These are phyloP conservation scores for Drosophila eohydei DNA, from an alignment of 2,888 invertebrate species.

Conservation along the genomic window DNA sequence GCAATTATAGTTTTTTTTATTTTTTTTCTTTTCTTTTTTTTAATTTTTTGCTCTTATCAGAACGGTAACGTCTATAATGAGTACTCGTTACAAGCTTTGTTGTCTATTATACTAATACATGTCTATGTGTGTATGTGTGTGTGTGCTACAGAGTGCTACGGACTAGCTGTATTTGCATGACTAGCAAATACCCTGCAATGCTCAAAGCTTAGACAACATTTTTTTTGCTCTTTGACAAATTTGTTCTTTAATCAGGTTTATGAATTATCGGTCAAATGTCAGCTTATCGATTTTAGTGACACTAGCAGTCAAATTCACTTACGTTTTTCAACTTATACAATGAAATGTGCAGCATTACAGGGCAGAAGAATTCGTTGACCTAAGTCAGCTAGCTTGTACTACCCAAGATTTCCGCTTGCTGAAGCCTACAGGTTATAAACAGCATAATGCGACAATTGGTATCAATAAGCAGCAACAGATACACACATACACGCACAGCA, in stretches of 20 bases:
- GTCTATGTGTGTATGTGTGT: slow-evolving; percentile 3
- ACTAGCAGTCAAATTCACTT: neutral
- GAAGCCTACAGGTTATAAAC: neutral
- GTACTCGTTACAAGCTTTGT: slow-evolving; percentile 19
- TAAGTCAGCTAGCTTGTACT: neutral
- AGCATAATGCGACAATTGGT: slow-evolving; percentile 10
- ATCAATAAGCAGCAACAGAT: slow-evolving; percentile 3
- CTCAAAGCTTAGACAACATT: neutral
- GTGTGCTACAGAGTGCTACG: neutral
- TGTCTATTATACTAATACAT: neutral
- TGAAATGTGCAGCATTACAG: no score
- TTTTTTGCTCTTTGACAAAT: neutral
- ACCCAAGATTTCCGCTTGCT: neutral
- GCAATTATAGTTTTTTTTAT: slow-evolving; percentile 49
- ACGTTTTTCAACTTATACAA: no score
- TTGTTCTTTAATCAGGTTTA: neutral
- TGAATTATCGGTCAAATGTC: no score
- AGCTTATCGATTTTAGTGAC: neutral
- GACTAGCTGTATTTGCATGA: neutral
- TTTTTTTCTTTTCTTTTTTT: slow-evolving; percentile 50
- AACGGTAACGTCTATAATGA: slow-evolving; percentile 54
- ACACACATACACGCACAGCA: slow-evolving; percentile 9
- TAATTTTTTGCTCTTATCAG: slow-evolving; percentile 58
- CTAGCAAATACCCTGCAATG: neutral
- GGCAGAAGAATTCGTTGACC: neutral